Percentiles rank a stretch among this genome's conserved stretches.
These are phyloP conservation scores for Dilophus febrilis DNA, from an alignment of 2,888 invertebrate species.

Conservation along the genomic window DNA sequence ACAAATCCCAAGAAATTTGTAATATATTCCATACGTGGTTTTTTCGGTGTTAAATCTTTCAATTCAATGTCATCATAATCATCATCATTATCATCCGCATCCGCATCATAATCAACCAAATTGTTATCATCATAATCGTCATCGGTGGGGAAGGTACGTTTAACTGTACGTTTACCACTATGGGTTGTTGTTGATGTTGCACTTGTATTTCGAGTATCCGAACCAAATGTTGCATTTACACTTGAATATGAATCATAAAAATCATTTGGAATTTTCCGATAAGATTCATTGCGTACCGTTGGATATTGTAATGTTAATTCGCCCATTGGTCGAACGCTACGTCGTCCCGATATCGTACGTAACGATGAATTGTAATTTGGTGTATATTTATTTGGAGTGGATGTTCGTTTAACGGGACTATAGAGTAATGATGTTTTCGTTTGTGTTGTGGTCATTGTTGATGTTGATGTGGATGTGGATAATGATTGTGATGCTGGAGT, in stretches of 20 bases:
- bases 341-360: slow-evolving; percentile 22
- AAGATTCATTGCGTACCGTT: slow-evolving; percentile 17
- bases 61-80: too few relatives aligned
- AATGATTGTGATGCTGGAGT: too few relatives aligned
- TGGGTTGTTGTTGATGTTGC: slow-evolving; percentile 20
- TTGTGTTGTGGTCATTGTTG: too few relatives aligned
- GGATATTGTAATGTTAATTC: slow-evolving; percentile 19
- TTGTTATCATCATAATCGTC: slow-evolving; percentile 1
- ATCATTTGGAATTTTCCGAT: slow-evolving; percentile 22
- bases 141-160: not conserved
- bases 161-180: slow-evolving; percentile 23
- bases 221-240: slow-evolving; percentile 27
- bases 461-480: too few relatives aligned
- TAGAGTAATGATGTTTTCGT: too few relatives aligned
- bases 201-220: slow-evolving; percentile 22
- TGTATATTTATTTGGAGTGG: not conserved
- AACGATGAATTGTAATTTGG: slow-evolving; percentile 3
- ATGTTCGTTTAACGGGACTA: too few relatives aligned
- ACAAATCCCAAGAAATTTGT: slow-evolving; percentile 20
- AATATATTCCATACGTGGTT: slow-evolving; percentile 20
- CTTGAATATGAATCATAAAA: slow-evolving; percentile 20
- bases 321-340: slow-evolving; percentile 20
- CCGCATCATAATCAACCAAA: not conserved
- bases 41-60: slow-evolving; percentile 23
- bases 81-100: not conserved